Evolutionary conservation across 2,113 vertebrate species (phyloP).

Genomic region (Cyprinus carpio): DNA sequence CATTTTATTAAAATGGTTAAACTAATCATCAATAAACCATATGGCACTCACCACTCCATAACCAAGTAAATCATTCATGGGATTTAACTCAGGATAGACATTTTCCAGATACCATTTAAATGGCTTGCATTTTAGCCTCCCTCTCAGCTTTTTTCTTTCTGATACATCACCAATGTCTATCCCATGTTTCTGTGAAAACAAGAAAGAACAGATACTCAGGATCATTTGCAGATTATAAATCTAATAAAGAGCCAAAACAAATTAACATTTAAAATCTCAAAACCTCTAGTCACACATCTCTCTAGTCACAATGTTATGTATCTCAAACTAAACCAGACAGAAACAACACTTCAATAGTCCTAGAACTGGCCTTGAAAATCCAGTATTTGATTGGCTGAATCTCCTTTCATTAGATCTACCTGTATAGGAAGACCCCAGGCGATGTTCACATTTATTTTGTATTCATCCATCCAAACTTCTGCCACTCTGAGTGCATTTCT

Average conservation of each 20-base stretch:
- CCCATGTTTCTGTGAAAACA: constrained; percentile 80
- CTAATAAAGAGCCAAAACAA: background rate
- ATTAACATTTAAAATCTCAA: background rate
- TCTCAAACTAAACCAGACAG: background rate
- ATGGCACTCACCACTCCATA: constrained; percentile 69
- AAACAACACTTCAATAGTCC: background rate
- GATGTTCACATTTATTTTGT: too few relatives aligned
- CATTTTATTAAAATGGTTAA: background rate
- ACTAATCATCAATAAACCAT: background rate
- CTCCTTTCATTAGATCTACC: constrained; percentile 54
- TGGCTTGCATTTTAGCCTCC: constrained; percentile 88
- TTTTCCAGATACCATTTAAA: constrained; percentile 96
- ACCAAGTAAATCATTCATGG: constrained; percentile 39
- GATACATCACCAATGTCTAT: constrained; percentile 92
- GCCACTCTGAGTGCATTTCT: too few relatives aligned
- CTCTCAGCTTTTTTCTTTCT: constrained; percentile 84
- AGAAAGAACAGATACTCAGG: background rate
- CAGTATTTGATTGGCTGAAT: too few relatives aligned
- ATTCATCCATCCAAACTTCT: too few relatives aligned
- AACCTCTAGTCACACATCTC: too few relatives aligned
- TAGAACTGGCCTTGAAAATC: background rate
- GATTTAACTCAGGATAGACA: constrained; percentile 82
- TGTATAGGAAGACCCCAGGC: constrained; percentile 77
- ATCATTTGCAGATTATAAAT: background rate
- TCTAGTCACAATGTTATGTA: background rate